These are phyloP conservation scores for Melipona quadrifasciata DNA, from an alignment of 1,140 invertebrate species.

Conservation along the genomic window DNA sequence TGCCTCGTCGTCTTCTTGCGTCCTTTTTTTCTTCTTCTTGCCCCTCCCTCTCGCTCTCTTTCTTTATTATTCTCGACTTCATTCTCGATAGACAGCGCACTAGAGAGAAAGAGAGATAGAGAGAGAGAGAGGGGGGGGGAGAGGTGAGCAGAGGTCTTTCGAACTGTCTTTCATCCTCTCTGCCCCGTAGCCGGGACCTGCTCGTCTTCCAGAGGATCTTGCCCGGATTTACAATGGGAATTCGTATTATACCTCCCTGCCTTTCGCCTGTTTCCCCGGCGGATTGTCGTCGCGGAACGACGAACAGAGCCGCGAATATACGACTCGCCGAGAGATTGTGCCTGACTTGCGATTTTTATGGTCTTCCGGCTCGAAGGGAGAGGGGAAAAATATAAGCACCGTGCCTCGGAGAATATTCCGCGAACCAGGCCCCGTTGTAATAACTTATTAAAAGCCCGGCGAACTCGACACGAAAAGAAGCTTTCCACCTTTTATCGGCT, in stretches of 20 bases:
- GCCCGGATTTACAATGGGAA: slow-evolving; percentile 43
- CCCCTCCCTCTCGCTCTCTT: neutral
- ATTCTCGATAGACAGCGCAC: slow-evolving; percentile 33
- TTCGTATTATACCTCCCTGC: slow-evolving; percentile 29
- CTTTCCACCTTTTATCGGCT: slow-evolving; percentile 1
- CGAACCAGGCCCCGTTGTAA: neutral
- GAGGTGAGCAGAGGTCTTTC: slow-evolving; percentile 21
- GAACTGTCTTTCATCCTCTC: slow-evolving; percentile 17
- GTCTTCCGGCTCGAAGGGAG: neutral
- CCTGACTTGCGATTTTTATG: slow-evolving; percentile 39
- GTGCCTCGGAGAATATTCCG: neutral
- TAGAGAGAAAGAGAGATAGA: too few relatives aligned
- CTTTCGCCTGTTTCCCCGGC: slow-evolving; percentile 37
- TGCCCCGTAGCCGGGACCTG: neutral
- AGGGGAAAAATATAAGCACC: slow-evolving; percentile 25
- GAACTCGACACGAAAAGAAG: slow-evolving; percentile 4
- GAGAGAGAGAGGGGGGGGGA: neutral
- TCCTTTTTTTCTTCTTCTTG: too few relatives aligned
- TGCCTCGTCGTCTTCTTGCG: too few relatives aligned
- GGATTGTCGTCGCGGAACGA: slow-evolving; percentile 37
- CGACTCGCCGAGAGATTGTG: slow-evolving; percentile 25
- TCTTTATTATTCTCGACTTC: slow-evolving; percentile 46
- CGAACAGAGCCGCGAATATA: slow-evolving; percentile 25
- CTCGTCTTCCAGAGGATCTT: slow-evolving; percentile 31
- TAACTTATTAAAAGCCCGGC: slow-evolving; percentile 38